These are phyloP conservation scores for Hartigia nigra DNA, from an alignment of 2,888 invertebrate genomes.

Conservation along the genomic window DNA sequence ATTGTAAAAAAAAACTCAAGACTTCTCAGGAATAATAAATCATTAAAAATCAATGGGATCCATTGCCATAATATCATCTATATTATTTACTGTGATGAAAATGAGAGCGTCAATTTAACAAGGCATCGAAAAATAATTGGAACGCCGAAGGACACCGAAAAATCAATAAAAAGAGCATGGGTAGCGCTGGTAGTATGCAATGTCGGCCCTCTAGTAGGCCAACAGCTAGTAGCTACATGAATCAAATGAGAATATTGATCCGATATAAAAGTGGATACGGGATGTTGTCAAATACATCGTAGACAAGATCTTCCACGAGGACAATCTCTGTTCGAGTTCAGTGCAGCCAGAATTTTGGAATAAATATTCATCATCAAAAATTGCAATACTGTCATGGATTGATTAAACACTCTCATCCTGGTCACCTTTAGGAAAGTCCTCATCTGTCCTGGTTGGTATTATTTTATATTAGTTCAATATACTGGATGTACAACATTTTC, in stretches of 20 bases:
- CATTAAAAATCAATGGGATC: background rate
- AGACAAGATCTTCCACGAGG: background rate
- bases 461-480: background rate
- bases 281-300: conserved; percentile 18
- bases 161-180: conserved; percentile 17
- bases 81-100: background rate
- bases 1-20: background rate
- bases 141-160: background rate
- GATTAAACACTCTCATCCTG: background rate
- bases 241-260: conserved; percentile 62
- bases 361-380: background rate
- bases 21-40: background rate
- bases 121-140: background rate
- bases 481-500: background rate
- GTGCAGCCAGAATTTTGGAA: background rate
- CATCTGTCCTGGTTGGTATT: background rate
- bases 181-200: conserved; percentile 34
- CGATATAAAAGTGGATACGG: conserved; percentile 40
- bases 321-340: background rate
- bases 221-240: conserved; percentile 41
- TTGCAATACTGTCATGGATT: background rate
- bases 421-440: background rate
- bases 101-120: background rate
- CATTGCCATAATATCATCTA: background rate
- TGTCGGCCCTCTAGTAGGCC: conserved; percentile 51